Evolutionary conservation across 1,140 invertebrate genomes (phyloP), one percentile per base, ranked within the genome.

Genomic region (Hylaeus anthracinus): DNA sequence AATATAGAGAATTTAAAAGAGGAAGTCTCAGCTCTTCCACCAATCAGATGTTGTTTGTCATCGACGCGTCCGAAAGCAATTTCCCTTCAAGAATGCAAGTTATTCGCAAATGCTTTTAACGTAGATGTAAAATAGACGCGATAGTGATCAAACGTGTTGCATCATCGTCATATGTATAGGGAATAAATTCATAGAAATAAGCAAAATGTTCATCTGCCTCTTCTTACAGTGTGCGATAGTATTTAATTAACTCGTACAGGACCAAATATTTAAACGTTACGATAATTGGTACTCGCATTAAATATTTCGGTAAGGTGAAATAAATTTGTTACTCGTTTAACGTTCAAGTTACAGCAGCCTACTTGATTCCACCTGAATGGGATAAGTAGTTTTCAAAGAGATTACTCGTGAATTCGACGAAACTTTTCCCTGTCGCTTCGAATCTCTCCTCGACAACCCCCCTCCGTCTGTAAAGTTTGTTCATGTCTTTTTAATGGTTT

Each of bases 381-480:
- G 1, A 41, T 14, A 2, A n/a, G 10, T 15, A 41, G 14, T 2
- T 15, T 69, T 15, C 3, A n/a, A 51, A 12, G 64, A 51, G 53
- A 45, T 39, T 45, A 67, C 37, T 45, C 43, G 64, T 6, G 41
- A 37, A 48, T 76, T n/a, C 12, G 10, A 12, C 8, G 53, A 63
- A 63, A 78, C 48, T 72, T 53, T 15, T 15, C 37, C 55, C 37
- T 9, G 12, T 10, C 26, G 4, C 14, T 15, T 66, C 1, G 64
- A 26, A 48, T 9, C n/a, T 26, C 26, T 26, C 9, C n/a, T n/a
- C 65, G 9, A 9, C 26, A 14, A 69, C 45, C 1, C 5, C 37
- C 45, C n/a, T 5, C 58, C 12, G 75, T 78, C 75, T 78, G 76
- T 55, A 43, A 78, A 78, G 67, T 78, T 78, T 63, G 43, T 72